Evolutionary conservation across 2,113 vertebrate species (phyloP).

Genomic region (Protomyctophum bolini): DNA sequence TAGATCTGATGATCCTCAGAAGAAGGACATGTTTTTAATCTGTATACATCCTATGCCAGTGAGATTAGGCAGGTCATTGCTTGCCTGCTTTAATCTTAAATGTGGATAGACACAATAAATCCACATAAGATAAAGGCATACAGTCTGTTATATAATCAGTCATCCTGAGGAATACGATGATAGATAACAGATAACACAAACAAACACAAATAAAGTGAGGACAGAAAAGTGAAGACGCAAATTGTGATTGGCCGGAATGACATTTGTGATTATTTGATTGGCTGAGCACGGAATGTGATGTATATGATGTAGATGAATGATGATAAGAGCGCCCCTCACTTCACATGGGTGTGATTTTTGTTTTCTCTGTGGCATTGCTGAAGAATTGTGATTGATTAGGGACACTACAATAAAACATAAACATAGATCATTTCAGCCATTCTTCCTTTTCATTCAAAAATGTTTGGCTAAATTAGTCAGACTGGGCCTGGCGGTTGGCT

Average conservation of each 20-base stretch:
- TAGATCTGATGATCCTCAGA: background rate
- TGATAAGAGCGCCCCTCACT: no score
- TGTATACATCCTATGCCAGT: conserved; percentile 1
- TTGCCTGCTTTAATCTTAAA: background rate
- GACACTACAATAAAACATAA: background rate
- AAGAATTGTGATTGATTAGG: background rate
- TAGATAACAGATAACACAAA: background rate
- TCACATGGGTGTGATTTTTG: no score
- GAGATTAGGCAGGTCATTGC: conserved; percentile 26
- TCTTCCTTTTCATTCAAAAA: background rate
- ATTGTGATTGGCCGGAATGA: no score
- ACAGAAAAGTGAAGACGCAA: no score
- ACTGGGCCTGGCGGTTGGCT: no score
- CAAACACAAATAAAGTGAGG: no score
- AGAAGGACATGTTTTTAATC: conserved; percentile 30
- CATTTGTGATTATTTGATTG: no score
- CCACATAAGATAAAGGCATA: background rate
- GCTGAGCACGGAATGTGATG: no score
- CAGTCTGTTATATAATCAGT: conserved; percentile 31
- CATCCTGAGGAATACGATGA: conserved; percentile 2
- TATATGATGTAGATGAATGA: no score
- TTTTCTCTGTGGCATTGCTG: no score
- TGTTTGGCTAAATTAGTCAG: no score
- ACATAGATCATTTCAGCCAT: background rate
- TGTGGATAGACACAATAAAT: conserved; percentile 28